These are phyloP conservation scores for Sylvilagus floridanus DNA, from an alignment of 2,797 vertebrate genomes.

Conservation along the genomic window DNA sequence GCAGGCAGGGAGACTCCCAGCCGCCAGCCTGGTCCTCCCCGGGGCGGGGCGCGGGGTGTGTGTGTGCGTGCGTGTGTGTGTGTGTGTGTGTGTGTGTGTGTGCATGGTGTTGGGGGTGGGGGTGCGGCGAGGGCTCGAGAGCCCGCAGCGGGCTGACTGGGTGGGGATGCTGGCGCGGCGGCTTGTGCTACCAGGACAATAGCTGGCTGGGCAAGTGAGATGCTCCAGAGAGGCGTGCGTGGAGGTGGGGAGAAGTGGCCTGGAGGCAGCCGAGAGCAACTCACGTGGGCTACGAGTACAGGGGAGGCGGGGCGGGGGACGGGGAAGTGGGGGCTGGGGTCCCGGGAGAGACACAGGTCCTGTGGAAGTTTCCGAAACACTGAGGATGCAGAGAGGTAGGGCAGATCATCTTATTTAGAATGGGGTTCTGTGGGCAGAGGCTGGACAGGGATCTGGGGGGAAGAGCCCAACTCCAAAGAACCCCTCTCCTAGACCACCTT, in stretches of 20 bases:
- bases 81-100: too few relatives aligned
- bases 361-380: conserved; percentile 59
- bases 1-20: conserved; percentile 73
- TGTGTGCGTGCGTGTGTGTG: too few relatives aligned
- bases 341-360: background rate
- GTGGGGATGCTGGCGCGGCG: conserved; percentile 34
- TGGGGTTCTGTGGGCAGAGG: conserved; percentile 14
- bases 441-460: background rate
- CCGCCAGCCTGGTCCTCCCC: conserved; percentile 70
- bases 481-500: background rate
- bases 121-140: background rate
- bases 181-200: conserved; percentile 59
- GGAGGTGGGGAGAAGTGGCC: conserved; percentile 48
- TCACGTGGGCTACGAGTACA: conserved; percentile 39
- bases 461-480: background rate
- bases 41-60: conserved; percentile 49
- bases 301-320: background rate
- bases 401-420: conserved; percentile 55
- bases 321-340: background rate
- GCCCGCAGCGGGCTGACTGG: conserved; percentile 12
- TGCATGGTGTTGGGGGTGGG: background rate
- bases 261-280: conserved; percentile 31
- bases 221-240: conserved; percentile 43
- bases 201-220: conserved; percentile 64
- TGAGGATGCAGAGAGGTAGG: conserved; percentile 6